Evolutionary conservation across 2,888 invertebrate species (phyloP), one percentile per base, ranked within the genome.

Genomic region (Heliconius aoede): DNA sequence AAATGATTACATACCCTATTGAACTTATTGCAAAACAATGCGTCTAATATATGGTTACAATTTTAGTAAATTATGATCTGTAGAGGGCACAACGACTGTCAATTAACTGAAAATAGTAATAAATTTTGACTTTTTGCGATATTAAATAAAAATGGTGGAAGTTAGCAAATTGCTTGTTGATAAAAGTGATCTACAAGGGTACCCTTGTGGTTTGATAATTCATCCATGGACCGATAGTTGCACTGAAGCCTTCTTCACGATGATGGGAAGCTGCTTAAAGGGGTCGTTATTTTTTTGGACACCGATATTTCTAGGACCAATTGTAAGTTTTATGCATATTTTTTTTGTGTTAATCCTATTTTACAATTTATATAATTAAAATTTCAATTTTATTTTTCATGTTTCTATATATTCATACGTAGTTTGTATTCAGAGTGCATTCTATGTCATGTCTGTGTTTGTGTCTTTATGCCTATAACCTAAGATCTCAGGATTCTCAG

Each of bases 201-300:
- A 79, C 26, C 61, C 89, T 1, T 94, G 94, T 81, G 79, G 80
- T 13, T 76, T 86, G 28, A 73, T 93, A 18, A 9, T 94, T 32
- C 94, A 94, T 81, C 93, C 93, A 4, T 88, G 90, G 87, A 88
- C 90, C 15, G 81, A 85, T 9, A 92, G 86, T 72, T 94, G 94
- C 75, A 60, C 79, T 15, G 67, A 83, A 68, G 93, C 91, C 15
- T 86, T 83, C 78, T 75, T 79, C 30, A 82, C 79, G 4, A 92
- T 92, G 90, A 7, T 87, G 0, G 46, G 80, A 67, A 21, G 55
- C 2, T 89, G 90, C 80, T 76, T 81, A 3, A 87, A 82, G 79
- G 94, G 94, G 71, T 76, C 84, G 7, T 9, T 85, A 13, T 82
- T 82, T 55, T 94, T 89, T 83, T 93, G 85, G 83, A 80, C 85